Conservation (phyloP, 1,140 invertebrate species). For the Oreohelix idahoensis region DNA sequence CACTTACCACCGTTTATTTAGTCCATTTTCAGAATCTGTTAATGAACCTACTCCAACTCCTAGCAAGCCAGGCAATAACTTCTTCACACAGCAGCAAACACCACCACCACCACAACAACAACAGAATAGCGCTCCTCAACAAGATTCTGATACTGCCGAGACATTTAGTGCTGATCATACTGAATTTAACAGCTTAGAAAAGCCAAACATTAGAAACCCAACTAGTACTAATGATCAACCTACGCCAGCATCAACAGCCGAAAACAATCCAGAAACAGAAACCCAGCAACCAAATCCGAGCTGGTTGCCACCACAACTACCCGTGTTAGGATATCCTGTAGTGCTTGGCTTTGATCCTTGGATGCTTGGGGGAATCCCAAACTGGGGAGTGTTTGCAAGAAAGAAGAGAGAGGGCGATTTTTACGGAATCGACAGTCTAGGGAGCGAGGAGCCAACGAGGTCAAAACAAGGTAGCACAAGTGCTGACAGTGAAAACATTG, state of each 20-base stretch:
- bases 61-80: not conserved
- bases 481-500: not conserved
- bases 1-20: constrained; percentile 8
- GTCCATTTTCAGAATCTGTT: not conserved
- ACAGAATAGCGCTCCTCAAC: not conserved
- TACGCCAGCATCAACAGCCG: too few relatives aligned
- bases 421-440: not conserved
- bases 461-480: not conserved
- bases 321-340: constrained; percentile 20
- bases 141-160: not conserved
- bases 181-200: not conserved
- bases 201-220: not conserved
- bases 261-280: not conserved
- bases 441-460: not conserved
- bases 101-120: not conserved
- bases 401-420: constrained; percentile 9
- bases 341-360: constrained; percentile 25
- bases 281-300: not conserved
- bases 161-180: not conserved
- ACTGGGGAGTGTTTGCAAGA: constrained; percentile 13
- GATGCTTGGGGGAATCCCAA: constrained; percentile 4
- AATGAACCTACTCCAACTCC: not conserved
- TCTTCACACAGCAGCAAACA: not conserved
- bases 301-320: not conserved
- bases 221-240: not conserved